Evolutionary conservation across 2,113 vertebrate species (phyloP), one percentile per base, ranked within the genome.

Genomic region (Platysteira castanea): DNA sequence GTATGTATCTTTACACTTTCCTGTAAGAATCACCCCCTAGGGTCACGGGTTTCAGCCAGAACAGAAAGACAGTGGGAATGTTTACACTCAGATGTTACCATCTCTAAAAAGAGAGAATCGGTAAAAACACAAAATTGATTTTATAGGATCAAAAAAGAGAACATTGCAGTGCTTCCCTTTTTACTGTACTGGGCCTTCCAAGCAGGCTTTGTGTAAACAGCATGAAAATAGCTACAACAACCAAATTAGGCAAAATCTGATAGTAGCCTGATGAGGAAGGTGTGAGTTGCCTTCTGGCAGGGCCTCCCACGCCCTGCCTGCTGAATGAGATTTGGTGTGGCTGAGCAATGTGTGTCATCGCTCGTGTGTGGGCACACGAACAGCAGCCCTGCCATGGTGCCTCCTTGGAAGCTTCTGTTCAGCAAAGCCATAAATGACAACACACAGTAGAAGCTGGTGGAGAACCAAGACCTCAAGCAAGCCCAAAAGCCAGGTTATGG

Each of bases 191-290:
- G 27, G 22, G 22, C 56, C 42, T 93, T 90, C 49, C 73, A 86
- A 80, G 27, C 7, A n/a, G 60, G 30, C 15, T 88, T 92, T 70
- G 64, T 87, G 90, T 94, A 84, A 89, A 67, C 27, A 77, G 31
- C 41, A 16, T 87, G 80, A 60, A 90, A 86, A 76, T 15, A 78
- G 24, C 52, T 84, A 21, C 87, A 81, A 64, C 59, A 78, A 70
- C 82, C 35, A 92, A 92, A 81, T 92, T 18, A 89, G 68, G 60
- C 84, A 85, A 84, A 80, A 89, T 70, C 42, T 52, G 18, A 27
- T 33, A 90, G 84, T 31, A 87, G 63, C 44, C 56, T 78, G 64
- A 68, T 49, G 7, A 70, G 64, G 35, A 67, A 56, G 76, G 85
- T 92, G 19, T 90, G 59, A 94, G 71, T 49, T 6, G 3, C 71